Evolutionary conservation across 1,140 invertebrate genomes (phyloP), one percentile per base, ranked within the genome.

Genomic region (Nylanderia fulva): DNA sequence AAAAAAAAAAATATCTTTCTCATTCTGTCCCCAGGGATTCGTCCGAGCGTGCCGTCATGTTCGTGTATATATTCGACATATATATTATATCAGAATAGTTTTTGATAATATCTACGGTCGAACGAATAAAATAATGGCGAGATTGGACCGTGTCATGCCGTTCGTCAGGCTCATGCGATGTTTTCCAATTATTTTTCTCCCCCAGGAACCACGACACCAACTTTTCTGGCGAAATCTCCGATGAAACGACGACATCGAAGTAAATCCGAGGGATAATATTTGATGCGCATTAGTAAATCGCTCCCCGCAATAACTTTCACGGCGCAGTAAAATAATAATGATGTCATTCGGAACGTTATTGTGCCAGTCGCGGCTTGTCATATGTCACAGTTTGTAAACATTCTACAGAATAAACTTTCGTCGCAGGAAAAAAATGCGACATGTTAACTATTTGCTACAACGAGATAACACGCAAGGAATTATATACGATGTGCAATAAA

Each of bases 311-410:
- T 82, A 82, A 82, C 66, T 82, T 80, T 24, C 13, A 39, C n/a
- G 21, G 63, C 36, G 33, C 52, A 58, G 27, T 36, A 2, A 58
- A 72, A 69, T 82, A 72, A 69, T 82, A 80, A 80, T 80, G 42
- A 82, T 45, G 45, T 82, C 58, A 82, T 33, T 29, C 52, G 52
- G 52, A 29, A 72, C 52, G 52, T 60, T 52, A 60, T 82, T 72
- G 52, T 72, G 66, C 66, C 77, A 72, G 77, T 82, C 36, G 77
- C 52, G 66, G 66, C 45, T 72, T 27, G 66, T 82, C n/a, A 66
- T 66, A 72, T 82, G 52, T 82, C 36, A 36, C 36, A 18, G 54
- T 39, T 82, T 71, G 24, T 72, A 42, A 82, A 82, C 54, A 48
- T 79, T 79, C 36, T 54, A 27, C 13, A 52, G 52, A 71, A 71